Conservation (phyloP, 92 coral and sea anemone genomes). For the Palythoa grandis region DNA sequence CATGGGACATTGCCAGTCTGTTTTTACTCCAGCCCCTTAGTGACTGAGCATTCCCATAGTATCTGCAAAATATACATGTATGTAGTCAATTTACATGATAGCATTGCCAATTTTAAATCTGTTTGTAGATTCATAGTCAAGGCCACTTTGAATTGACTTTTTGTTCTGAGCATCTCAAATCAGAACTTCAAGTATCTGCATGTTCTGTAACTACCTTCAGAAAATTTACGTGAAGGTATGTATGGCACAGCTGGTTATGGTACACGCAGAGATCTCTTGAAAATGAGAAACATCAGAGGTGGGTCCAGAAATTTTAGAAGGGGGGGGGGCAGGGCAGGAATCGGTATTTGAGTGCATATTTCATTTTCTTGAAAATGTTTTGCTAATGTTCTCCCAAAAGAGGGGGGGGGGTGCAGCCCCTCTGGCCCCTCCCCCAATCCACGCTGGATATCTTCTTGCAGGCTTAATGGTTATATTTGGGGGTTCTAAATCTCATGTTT, state of each 20-base stretch:
- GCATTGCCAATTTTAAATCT: not conserved
- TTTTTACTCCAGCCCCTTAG: constrained; percentile 43
- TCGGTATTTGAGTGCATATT: not conserved
- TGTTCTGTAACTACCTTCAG: not conserved
- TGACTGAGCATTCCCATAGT: constrained; percentile 60
- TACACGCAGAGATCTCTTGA: not conserved
- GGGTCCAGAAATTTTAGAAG: not conserved
- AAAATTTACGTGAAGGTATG: not conserved
- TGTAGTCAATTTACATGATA: not conserved
- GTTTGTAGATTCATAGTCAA: not conserved
- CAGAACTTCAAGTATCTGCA: constrained; percentile 4
- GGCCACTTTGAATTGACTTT: not conserved
- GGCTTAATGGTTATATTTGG: constrained; percentile 4
- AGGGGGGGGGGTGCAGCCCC: no score
- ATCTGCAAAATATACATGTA: constrained; percentile 38
- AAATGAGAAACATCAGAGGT: not conserved
- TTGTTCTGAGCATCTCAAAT: constrained; percentile 12
- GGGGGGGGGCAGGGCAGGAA: no score
- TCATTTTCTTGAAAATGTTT: not conserved
- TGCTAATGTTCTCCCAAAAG: constrained; percentile 4
- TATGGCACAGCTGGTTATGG: not conserved
- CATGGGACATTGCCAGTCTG: constrained; percentile 42
- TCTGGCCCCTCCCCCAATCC: no score
- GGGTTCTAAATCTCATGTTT: not conserved
- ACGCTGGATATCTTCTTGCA: not conserved